phyloP scores from a whole-genome alignment of 2,888 invertebrate genomes.

The Ophioninae sp. region DNA sequence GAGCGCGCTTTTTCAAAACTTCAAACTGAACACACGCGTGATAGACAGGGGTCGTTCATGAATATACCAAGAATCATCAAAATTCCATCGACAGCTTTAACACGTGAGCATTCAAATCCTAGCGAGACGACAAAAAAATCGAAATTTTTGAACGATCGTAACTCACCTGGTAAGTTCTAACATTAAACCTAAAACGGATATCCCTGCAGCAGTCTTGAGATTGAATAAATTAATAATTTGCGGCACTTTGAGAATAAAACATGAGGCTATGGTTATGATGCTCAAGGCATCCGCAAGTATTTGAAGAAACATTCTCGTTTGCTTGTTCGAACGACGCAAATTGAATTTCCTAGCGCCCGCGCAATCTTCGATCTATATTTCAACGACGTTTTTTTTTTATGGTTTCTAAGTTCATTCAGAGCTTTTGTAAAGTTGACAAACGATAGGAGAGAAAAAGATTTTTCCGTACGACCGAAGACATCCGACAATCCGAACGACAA shows the following conservation, averaged over 20 bases:
- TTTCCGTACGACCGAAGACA: neutral
- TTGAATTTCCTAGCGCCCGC: neutral
- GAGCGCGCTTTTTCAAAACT: too few relatives aligned
- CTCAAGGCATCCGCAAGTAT: slow-evolving; percentile 84
- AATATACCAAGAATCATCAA: too few relatives aligned
- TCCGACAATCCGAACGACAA: slow-evolving; percentile 11
- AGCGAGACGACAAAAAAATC: too few relatives aligned
- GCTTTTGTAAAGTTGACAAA: neutral
- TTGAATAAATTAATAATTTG: slow-evolving; percentile 88
- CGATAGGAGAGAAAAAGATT: neutral
- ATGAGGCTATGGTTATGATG: slow-evolving; percentile 89
- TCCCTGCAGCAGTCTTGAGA: slow-evolving; percentile 87
- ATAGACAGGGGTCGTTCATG: too few relatives aligned
- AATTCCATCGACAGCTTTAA: too few relatives aligned
- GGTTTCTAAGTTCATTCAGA: neutral
- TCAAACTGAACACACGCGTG: too few relatives aligned
- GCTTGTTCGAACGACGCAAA: neutral
- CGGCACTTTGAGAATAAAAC: slow-evolving; percentile 90
- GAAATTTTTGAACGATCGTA: neutral
- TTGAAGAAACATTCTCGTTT: slow-evolving; percentile 69
- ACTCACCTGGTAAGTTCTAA: slow-evolving; percentile 88
- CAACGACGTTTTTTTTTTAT: neutral
- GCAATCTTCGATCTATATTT: neutral
- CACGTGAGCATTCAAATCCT: too few relatives aligned
- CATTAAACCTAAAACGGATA: slow-evolving; percentile 85